A percentile compares a stretch with the other conserved stretches of the same genome.
Conservation (phyloP, 2,113 vertebrate genomes). For the Macrotus californicus region DNA sequence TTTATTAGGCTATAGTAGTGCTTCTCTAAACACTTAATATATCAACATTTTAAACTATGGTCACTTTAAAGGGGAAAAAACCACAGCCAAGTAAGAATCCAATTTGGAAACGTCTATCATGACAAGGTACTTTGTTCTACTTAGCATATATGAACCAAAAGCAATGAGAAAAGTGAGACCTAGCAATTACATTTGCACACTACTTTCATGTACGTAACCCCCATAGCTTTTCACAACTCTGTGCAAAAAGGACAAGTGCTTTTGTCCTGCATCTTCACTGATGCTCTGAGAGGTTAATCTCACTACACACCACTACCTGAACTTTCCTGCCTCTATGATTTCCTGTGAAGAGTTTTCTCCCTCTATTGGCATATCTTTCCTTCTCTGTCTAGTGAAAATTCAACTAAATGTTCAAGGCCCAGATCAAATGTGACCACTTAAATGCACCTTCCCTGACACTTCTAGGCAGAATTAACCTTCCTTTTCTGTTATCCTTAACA, state of each 20-base stretch:
- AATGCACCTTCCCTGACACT: background rate
- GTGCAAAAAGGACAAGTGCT: background rate
- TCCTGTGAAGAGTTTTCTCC: background rate
- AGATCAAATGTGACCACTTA: background rate
- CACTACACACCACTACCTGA: background rate
- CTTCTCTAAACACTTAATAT: slow-evolving; percentile 27
- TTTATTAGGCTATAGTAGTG: background rate
- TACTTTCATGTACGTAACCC: background rate
- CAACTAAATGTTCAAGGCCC: slow-evolving; percentile 9
- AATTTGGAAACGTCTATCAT: background rate
- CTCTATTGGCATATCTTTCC: background rate
- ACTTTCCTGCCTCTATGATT: background rate
- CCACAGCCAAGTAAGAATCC: background rate
- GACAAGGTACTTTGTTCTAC: slow-evolving; percentile 19
- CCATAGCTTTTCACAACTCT: slow-evolving; percentile 4
- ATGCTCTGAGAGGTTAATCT: background rate
- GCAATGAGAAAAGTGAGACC: background rate
- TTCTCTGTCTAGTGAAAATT: slow-evolving; percentile 32
- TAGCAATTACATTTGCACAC: background rate
- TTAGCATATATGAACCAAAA: background rate
- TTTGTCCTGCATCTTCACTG: background rate
- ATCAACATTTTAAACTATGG: slow-evolving; percentile 29
- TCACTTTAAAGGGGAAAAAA: slow-evolving; percentile 22
- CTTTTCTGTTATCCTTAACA: background rate
- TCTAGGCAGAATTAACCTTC: background rate